Conservation (phyloP, 2,888 invertebrate genomes). For the Diarsia rubi region DNA sequence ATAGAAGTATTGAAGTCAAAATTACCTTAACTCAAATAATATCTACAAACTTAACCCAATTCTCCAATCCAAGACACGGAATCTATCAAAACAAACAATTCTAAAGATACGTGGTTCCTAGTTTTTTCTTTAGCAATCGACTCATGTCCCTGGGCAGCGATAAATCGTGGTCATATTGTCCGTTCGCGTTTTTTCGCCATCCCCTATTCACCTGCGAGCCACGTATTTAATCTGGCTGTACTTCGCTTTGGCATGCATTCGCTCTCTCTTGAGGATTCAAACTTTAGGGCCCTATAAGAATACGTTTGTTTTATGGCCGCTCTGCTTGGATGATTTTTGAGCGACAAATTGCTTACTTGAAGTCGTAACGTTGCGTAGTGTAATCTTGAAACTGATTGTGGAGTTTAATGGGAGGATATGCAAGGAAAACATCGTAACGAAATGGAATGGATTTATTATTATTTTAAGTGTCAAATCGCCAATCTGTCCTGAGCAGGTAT, state of each 20-base stretch:
- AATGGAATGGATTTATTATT: background rate
- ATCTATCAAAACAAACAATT: conserved; percentile 57
- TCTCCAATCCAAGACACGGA: conserved; percentile 9
- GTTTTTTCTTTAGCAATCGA: conserved; percentile 64
- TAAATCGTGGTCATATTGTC: conserved; percentile 78
- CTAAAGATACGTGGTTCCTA: conserved; percentile 41
- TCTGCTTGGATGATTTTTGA: conserved; percentile 34
- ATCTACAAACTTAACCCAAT: conserved; percentile 8
- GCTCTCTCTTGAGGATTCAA: conserved; percentile 61
- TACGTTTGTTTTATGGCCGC: conserved; percentile 51
- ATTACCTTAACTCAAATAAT: background rate
- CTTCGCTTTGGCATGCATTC: conserved; percentile 77
- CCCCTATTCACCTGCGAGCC: conserved; percentile 84
- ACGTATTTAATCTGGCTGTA: conserved; percentile 89
- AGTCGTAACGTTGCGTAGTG: conserved; percentile 11
- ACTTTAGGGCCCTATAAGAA: conserved; percentile 56
- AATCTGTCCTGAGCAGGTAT: background rate
- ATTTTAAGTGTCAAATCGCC: too few species aligned
- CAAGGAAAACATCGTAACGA: background rate
- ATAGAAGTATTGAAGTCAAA: background rate
- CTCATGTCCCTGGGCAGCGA: conserved; percentile 70
- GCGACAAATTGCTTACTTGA: conserved; percentile 13
- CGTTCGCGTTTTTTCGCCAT: conserved; percentile 69
- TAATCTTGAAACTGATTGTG: conserved; percentile 3
- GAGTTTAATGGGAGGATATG: background rate